Conservation (phyloP, 2,797 vertebrate genomes). For the Gobio occitaniae region DNA sequence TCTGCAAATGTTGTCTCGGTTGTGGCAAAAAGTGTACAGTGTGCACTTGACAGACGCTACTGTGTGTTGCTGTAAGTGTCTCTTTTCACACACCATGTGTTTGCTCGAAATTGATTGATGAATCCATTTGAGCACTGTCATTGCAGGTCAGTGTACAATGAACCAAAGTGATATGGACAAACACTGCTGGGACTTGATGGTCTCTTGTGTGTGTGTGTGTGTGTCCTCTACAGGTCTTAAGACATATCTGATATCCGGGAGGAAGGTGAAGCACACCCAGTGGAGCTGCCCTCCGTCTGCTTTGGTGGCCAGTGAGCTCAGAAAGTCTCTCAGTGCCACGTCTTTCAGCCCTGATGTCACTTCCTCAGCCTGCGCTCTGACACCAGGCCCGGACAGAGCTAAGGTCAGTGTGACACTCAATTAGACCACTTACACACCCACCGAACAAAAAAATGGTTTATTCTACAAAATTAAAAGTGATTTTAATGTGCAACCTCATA, state of each 20-base stretch:
- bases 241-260: constrained; percentile 94
- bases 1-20: background rate
- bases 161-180: constrained; percentile 3
- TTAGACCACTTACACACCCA: background rate
- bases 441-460: background rate
- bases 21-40: background rate
- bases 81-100: constrained; percentile 8
- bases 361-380: constrained; percentile 47
- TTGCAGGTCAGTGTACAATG: constrained; percentile 13
- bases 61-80: background rate
- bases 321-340: constrained; percentile 55
- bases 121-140: constrained; percentile 35
- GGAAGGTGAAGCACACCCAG: constrained; percentile 81
- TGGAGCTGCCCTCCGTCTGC: constrained; percentile 62
- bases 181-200: constrained; percentile 15
- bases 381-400: constrained; percentile 1
- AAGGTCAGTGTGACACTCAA: constrained; percentile 10
- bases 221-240: constrained; percentile 82
- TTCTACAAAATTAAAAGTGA: background rate
- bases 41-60: background rate
- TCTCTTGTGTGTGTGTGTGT: constrained; percentile 24
- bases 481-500: background rate
- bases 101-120: constrained; percentile 33
- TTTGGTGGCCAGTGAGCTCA: constrained; percentile 6
- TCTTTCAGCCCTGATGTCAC: constrained; percentile 73